Percentiles rank a stretch among this genome's conserved stretches.
phyloP scores from a whole-genome alignment of 2,888 invertebrate species.

The Spodoptera littoralis region DNA sequence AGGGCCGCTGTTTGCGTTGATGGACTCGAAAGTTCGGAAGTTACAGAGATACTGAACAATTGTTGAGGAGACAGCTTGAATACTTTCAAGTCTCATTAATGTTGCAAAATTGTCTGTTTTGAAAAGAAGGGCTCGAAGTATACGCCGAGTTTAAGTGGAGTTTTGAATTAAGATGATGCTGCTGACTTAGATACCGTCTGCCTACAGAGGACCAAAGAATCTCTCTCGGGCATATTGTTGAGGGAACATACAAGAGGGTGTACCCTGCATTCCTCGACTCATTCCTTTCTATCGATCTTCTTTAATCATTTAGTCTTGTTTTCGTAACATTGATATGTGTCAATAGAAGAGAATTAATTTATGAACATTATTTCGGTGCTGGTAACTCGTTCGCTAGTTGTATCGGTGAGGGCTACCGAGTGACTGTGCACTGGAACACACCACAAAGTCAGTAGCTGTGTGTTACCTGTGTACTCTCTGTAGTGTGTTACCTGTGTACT shows the following conservation, averaged over 20 bases:
- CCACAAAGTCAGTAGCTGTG: conserved; percentile 18
- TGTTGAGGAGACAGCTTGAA: conserved; percentile 49
- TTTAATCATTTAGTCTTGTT: too few species aligned
- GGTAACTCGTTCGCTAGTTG: conserved; percentile 9
- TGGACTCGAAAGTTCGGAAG: conserved; percentile 39
- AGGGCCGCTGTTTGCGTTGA: conserved; percentile 48
- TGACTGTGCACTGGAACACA: conserved; percentile 13
- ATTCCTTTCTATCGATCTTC: too few species aligned
- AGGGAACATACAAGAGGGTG: background rate
- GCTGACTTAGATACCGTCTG: conserved; percentile 10
- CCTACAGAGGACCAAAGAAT: conserved; percentile 3
- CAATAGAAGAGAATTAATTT: too few species aligned
- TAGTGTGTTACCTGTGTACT: background rate
- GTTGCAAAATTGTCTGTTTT: conserved; percentile 46
- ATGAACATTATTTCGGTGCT: background rate
- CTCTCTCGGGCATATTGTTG: background rate
- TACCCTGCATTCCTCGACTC: too few species aligned
- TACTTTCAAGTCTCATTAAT: conserved; percentile 44
- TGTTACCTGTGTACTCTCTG: too few species aligned
- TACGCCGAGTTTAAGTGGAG: conserved; percentile 27
- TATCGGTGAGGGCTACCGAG: conserved; percentile 29
- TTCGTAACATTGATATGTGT: too few species aligned
- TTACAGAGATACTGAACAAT: conserved; percentile 44
- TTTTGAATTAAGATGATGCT: conserved; percentile 21
- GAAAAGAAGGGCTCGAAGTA: conserved; percentile 32